phyloP scores from a whole-genome alignment of 2,888 invertebrate species.

The Odontomyia ornata region DNA sequence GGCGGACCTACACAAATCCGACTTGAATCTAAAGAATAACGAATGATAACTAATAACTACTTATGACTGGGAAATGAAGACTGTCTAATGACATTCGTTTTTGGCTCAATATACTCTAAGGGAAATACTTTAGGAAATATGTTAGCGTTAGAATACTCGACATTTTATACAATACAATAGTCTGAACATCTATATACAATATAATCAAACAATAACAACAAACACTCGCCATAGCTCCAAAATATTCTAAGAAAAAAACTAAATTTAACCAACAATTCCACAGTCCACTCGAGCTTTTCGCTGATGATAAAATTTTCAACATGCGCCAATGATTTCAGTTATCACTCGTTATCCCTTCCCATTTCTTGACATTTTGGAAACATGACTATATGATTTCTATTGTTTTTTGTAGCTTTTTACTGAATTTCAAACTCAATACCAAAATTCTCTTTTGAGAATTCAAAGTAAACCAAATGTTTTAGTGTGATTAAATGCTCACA shows the following conservation, averaged over 20 bases:
- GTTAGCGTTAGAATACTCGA: too few relatives aligned
- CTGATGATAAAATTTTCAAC: too few relatives aligned
- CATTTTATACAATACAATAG: too few relatives aligned
- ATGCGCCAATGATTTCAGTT: neutral
- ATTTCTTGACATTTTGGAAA: neutral
- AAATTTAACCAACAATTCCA: too few relatives aligned
- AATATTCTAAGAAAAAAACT: too few relatives aligned
- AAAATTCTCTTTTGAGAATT: constrained; percentile 37
- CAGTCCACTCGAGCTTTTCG: too few relatives aligned
- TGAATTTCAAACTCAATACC: neutral
- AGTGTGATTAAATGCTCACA: constrained; percentile 31
- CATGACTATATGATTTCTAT: neutral
- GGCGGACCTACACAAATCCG: neutral
- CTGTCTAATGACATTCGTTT: neutral
- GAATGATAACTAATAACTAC: neutral
- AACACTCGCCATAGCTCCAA: too few relatives aligned
- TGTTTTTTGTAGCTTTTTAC: neutral
- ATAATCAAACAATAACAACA: too few relatives aligned
- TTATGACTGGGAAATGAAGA: neutral
- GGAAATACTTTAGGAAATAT: too few relatives aligned
- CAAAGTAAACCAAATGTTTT: constrained; percentile 28
- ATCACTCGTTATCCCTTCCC: neutral
- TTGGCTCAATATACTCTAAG: neutral
- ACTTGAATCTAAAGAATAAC: neutral
- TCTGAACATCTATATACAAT: too few relatives aligned